Evolutionary conservation across 2,113 vertebrate species (phyloP), one percentile per base, ranked within the genome.

Genomic region (Machaerirhynchus nigripectus): DNA sequence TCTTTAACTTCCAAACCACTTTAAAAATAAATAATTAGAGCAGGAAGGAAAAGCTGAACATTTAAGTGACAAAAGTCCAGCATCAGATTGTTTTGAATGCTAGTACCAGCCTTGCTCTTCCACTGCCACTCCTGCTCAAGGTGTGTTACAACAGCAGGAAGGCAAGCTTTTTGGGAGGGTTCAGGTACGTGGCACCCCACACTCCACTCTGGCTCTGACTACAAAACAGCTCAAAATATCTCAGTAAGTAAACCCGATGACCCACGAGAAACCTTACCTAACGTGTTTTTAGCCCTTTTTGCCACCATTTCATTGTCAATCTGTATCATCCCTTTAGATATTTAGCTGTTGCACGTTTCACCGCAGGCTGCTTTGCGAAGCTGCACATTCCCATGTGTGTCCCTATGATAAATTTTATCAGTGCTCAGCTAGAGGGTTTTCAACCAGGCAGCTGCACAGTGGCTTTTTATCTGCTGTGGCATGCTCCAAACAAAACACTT

Each of bases 391-490:
- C 15, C 96, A 52, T 96, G 95, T 90, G 95, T 77, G 78, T 52
- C 76, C 74, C 95, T 95, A 86, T 97, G 98, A 98, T 98, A 98
- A 98, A 97, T 98, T 96, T 98, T 98, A 98, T 98, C 98, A 96
- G 95, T 95, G 96, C 94, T 97, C 97, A 97, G 95, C 52, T 97
- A 97, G 84, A 84, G 28, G 11, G 92, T 86, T 90, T 84, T 96
- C 70, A 84, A 93, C 74, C 15, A 91, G 86, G 92, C 95, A 94
- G 76, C 81, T 91, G 71, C 95, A 95, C 87, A 89, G 97, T 97
- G 98, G 97, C 95, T 98, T 98, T 98, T 98, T 98, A 98, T 98
- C 98, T 97, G 71, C 59, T 68, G 61, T 90, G 69, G 91, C 96
- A 97, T n/a, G 26, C 83, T 84, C 40, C 35, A 86, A 37, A 33